Evolutionary conservation across 2,113 vertebrate species (phyloP).

Genomic region (Scopus umbretta): DNA sequence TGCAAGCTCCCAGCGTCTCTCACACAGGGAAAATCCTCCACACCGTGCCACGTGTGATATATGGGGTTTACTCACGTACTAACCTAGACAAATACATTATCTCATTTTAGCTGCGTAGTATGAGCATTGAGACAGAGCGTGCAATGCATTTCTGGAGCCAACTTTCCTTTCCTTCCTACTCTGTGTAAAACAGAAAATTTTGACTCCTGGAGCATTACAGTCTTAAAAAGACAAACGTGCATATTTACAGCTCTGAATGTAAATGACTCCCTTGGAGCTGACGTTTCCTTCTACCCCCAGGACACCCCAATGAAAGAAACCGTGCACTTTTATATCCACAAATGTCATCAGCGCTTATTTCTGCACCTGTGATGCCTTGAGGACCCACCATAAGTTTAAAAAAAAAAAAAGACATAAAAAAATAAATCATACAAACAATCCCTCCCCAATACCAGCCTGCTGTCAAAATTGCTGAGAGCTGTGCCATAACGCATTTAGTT

Average conservation of each 20-base stretch:
- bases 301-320: background rate
- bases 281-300: slow-evolving; percentile 6
- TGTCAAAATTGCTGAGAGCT: slow-evolving; percentile 28
- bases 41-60: rapidly evolving
- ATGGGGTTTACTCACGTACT: background rate
- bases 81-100: background rate
- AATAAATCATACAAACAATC: background rate
- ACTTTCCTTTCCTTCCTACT: background rate
- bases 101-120: background rate
- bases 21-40: background rate
- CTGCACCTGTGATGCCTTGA: slow-evolving; percentile 55
- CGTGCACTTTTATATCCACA: slow-evolving; percentile 36
- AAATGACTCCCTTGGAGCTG: slow-evolving; percentile 22
- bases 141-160: background rate
- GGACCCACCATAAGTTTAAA: background rate
- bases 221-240: background rate
- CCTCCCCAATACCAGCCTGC: slow-evolving; percentile 11
- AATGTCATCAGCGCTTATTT: slow-evolving; percentile 48
- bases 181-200: background rate
- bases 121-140: background rate
- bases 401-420: background rate
- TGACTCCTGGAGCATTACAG: background rate
- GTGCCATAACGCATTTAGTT: background rate
- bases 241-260: slow-evolving; percentile 1
- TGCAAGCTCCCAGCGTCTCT: background rate